A percentile compares a stretch with the other conserved stretches of the same genome.
Conservation (phyloP, 2,888 invertebrate species). For the Phoronis australis region DNA sequence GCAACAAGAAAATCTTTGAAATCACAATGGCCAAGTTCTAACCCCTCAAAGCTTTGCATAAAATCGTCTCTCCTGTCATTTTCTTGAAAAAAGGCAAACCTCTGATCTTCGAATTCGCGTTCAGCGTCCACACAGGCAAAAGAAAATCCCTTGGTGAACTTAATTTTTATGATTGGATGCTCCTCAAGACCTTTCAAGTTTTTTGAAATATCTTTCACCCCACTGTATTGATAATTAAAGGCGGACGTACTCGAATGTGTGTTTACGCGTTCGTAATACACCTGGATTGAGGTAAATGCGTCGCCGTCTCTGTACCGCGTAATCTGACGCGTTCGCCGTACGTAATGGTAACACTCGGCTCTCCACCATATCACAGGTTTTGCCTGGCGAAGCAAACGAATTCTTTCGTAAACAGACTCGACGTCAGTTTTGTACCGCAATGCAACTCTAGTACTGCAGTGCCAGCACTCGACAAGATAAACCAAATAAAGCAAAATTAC, state of each 20-base stretch:
- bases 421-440: slow-evolving; percentile 61
- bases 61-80: slow-evolving; percentile 77
- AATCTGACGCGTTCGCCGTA: slow-evolving; percentile 68
- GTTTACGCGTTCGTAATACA: slow-evolving; percentile 77
- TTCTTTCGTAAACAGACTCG: slow-evolving; percentile 60
- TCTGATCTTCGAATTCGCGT: slow-evolving; percentile 74
- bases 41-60: slow-evolving; percentile 75
- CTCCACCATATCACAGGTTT: slow-evolving; percentile 82
- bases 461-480: slow-evolving; percentile 79
- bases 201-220: slow-evolving; percentile 68
- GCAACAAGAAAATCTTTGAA: slow-evolving; percentile 56
- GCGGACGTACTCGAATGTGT: slow-evolving; percentile 72
- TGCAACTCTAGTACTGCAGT: slow-evolving; percentile 70
- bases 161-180: slow-evolving; percentile 70
- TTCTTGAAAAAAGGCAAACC: slow-evolving; percentile 71
- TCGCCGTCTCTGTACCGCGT: slow-evolving; percentile 76
- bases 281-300: slow-evolving; percentile 76
- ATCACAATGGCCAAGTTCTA: slow-evolving; percentile 66
- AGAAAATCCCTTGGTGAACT: slow-evolving; percentile 74
- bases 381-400: slow-evolving; percentile 55
- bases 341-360: slow-evolving; percentile 78
- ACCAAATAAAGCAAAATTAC: slow-evolving; percentile 73
- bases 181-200: slow-evolving; percentile 63
- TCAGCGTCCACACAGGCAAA: slow-evolving; percentile 75
- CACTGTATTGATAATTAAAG: slow-evolving; percentile 71